Base-by-base conservation (phyloP, 2,113 vertebrate species). In the Halcyon malimbica region DNA sequence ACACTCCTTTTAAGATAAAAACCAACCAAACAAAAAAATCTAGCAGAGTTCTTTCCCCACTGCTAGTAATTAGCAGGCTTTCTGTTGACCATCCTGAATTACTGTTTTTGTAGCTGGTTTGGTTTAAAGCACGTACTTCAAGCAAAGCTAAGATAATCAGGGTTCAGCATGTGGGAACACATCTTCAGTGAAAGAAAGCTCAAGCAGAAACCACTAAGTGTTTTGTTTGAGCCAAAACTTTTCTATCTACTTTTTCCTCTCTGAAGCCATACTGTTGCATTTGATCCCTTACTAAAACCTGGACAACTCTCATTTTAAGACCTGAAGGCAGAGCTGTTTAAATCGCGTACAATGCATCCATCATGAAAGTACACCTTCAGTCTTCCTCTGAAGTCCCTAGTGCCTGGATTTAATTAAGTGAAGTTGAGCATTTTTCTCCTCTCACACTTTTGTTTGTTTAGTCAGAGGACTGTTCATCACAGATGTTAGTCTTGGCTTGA, bases 291-390 rank as follows among this genome's bases (percentile, higher is more conserved):
- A 48, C 26, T 41, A 86, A 82, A 87, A 79, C 13, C 10, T 13
- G 13, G 14, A n/a, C 1, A 2, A 48, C 6, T 4, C 0, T 10
- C 24, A 80, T 59, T 83, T 29, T 16, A 79, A 77, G 39, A 65
- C 9, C 50, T 90, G 54, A 92, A 76, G 25, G 24, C 37, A 76
- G 33, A 80, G 29, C n/a, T 51, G 13, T 42, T 78, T 71, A 44
- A 59, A 88, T 42, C 0, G 0, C 17, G 46, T 59, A 29, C 17
- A 13, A 20, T 57, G 7, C 2, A 2, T 31, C 6, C 9, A 75
- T 69, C 29, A 3, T 9, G 29, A 67, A 85, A 67, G 11, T 56
- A 83, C 1, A 7, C 11, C 16, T 59, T 51, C 23, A 57, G 26
- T 62, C 16, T 57, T 39, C 6, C 8, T 71, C 28, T 54, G 13